phyloP scores from a whole-genome alignment of 2,113 vertebrate genomes.

The Centropristis striata region DNA sequence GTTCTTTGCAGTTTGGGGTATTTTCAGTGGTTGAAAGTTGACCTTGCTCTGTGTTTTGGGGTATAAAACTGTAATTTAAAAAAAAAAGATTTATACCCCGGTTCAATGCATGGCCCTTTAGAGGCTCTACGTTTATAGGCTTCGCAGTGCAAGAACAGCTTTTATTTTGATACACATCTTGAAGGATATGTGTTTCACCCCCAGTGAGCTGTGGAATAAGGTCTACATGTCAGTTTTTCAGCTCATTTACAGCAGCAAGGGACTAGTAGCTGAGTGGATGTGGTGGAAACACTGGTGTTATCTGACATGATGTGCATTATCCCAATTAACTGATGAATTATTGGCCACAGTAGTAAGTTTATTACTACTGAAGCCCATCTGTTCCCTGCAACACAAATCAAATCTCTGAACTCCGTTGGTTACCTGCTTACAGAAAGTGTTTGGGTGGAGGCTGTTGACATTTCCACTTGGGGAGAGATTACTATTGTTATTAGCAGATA shows the following conservation, averaged over 20 bases:
- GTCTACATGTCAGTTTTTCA: not conserved
- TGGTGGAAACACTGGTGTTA: not conserved
- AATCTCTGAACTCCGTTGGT: not conserved
- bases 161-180: not conserved
- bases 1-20: not conserved
- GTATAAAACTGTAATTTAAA: not conserved
- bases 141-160: not conserved
- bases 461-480: not conserved
- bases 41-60: not conserved
- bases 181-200: not conserved
- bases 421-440: not conserved
- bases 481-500: not conserved
- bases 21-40: slow-evolving; percentile 2
- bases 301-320: not conserved
- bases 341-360: not conserved
- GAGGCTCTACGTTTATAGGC: not conserved
- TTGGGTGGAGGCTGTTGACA: not conserved
- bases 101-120: not conserved
- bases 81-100: not conserved
- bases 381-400: not conserved
- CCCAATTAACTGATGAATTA: not conserved
- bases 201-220: not conserved
- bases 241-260: not conserved
- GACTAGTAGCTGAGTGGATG: not conserved
- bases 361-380: not conserved